These are phyloP conservation scores for Trichechus manatus DNA, from an alignment of 2,113 vertebrate genomes.

Conservation along the genomic window DNA sequence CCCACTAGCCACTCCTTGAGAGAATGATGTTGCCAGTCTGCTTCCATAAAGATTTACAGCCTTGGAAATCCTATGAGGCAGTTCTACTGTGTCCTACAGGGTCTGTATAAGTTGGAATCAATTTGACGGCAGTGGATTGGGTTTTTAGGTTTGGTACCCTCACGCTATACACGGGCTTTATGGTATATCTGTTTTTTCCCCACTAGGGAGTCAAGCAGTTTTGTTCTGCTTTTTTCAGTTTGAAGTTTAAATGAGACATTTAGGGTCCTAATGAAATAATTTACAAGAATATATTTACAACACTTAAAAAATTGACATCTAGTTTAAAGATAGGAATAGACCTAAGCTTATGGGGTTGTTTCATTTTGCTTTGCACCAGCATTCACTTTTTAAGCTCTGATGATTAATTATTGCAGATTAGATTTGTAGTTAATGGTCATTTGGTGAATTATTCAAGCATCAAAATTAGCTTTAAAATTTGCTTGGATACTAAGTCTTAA, in stretches of 20 bases:
- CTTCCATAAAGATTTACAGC: no score
- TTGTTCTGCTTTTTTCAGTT: not conserved
- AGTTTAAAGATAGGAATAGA: slow-evolving; percentile 19
- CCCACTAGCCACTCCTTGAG: no score
- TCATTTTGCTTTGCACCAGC: not conserved
- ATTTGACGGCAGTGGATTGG: no score
- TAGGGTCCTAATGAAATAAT: not conserved
- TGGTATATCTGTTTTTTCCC: not conserved
- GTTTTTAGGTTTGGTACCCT: not conserved
- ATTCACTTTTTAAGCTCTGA: not conserved
- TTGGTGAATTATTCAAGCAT: not conserved
- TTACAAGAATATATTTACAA: not conserved
- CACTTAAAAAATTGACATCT: not conserved
- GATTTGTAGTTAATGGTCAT: not conserved
- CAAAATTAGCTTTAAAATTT: slow-evolving; percentile 18
- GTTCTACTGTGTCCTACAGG: no score
- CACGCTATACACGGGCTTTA: not conserved
- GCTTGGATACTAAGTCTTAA: not conserved
- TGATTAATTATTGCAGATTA: not conserved
- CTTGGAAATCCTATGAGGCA: no score
- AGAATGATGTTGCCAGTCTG: no score
- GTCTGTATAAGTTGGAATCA: no score
- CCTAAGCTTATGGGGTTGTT: not conserved
- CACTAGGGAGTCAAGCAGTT: not conserved
- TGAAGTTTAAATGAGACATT: slow-evolving; percentile 10